phyloP scores from a whole-genome alignment of 2,888 invertebrate species.

The Trachelus iudaicus region DNA sequence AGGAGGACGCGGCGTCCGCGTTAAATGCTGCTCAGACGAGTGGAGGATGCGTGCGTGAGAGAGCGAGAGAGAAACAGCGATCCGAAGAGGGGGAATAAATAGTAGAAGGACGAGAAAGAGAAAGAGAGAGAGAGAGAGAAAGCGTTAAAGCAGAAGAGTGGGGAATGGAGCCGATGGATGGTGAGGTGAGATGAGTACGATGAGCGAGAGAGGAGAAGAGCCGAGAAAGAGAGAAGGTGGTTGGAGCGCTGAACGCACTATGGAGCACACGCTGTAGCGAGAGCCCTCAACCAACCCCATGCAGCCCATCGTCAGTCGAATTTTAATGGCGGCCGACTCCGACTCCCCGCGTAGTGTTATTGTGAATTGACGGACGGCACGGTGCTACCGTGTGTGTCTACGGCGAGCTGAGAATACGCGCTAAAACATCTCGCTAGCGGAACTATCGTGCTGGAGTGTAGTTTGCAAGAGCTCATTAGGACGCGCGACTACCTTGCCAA shows the following conservation, averaged over 20 bases:
- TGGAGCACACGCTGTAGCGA: conserved; percentile 48
- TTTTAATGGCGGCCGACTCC: conserved; percentile 60
- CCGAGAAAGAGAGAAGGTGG: conserved; percentile 1
- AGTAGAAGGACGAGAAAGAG: conserved; percentile 5
- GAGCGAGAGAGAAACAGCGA: conserved; percentile 17
- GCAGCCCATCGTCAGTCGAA: conserved; percentile 47
- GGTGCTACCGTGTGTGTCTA: conserved; percentile 16
- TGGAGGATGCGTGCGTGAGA: conserved; percentile 1
- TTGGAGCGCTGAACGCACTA: conserved; percentile 21
- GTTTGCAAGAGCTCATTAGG: neutral
- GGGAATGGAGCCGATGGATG: conserved; percentile 19
- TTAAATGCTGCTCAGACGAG: neutral
- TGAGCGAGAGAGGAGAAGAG: conserved; percentile 21
- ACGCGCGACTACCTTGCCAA: neutral
- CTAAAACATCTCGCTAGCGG: neutral
- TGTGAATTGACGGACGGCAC: conserved; percentile 45
- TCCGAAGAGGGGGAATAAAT: conserved; percentile 1
- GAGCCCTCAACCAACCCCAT: conserved; percentile 38
- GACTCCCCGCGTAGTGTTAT: conserved; percentile 56
- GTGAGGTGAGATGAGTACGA: conserved; percentile 31
- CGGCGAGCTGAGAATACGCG: conserved; percentile 5
- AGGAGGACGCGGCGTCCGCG: neutral
- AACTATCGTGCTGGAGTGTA: neutral
- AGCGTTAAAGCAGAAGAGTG: neutral
- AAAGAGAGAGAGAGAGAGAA: conserved; percentile 7